Base-by-base conservation (phyloP, 2,797 vertebrate species). In the Helostoma temminkii region DNA sequence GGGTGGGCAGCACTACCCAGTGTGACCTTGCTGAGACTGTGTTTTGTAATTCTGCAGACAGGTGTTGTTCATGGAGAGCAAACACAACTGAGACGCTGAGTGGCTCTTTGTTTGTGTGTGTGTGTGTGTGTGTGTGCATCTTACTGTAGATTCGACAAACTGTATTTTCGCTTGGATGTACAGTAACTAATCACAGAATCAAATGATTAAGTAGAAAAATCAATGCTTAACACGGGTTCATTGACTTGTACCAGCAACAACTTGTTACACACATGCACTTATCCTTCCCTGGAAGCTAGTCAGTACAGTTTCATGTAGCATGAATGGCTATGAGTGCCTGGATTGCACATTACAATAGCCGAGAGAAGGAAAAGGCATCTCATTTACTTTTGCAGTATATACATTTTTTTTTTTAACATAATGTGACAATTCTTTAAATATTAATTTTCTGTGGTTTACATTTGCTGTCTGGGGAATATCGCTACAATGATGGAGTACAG, bases 1-100 rank as follows among this genome's bases (percentile, higher is more conserved):
- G 69, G 82, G 89, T 84, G 78, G 76, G 80, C 58, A 73, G 76
- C 28, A 9, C 69, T 66, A 81, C 62, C 56, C 64, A 24, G 58
- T 53, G 71, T 89, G 85, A 84, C 88, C 86, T 88, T 82, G 78
- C 61, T 28, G 66, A 77, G 81, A 58, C 60, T 67, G 67, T 66
- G 57, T 76, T 84, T 84, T 75, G 66, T 80, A 78, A 78, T 58
- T 56, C 54, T 75, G 66, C 54, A 78, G 80, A 80, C 86, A 89
- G 85, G 81, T 81, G 71, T 70, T 78, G 54, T 37, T 80, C 41
- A 63, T 3, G 4, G 68, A 66, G 36, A 73, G 39, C 55, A 67
- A 76, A 65, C 39, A 36, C 60, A 24, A 36, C 45, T 37, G 22
- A 25, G 46, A 52, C 28, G 21, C 10, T 56, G 42, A 53, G 32